phyloP scores from a whole-genome alignment of 2,888 invertebrate genomes.

The Hirtodrosophila confusa region DNA sequence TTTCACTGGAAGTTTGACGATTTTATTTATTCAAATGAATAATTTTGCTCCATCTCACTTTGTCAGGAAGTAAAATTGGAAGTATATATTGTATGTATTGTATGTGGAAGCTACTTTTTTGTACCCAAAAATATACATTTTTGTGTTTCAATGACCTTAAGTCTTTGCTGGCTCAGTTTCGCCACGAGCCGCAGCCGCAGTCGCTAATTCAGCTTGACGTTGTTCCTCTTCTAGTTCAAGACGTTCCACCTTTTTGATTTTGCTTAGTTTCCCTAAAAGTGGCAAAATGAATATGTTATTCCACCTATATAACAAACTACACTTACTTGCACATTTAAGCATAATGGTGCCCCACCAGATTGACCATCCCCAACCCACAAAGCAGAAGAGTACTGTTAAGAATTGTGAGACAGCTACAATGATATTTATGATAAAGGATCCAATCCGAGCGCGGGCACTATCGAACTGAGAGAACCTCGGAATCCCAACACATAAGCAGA shows the following conservation, averaged over 20 bases:
- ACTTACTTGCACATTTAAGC: constrained; percentile 94
- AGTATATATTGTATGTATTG: constrained; percentile 40
- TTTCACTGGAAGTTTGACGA: constrained; percentile 68
- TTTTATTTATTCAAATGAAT: constrained; percentile 24
- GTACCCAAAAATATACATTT: constrained; percentile 40
- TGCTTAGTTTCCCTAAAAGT: constrained; percentile 87
- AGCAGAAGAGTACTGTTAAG: constrained; percentile 96
- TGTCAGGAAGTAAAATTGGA: constrained; percentile 63
- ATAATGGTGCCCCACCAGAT: constrained; percentile 98
- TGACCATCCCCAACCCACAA: constrained; percentile 99
- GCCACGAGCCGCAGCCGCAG: constrained; percentile 64
- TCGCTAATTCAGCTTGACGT: constrained; percentile 84
- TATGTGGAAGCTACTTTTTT: constrained; percentile 58
- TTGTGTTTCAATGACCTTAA: constrained; percentile 33
- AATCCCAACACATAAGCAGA: constrained; percentile 94
- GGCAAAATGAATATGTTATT: background rate
- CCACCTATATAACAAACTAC: background rate
- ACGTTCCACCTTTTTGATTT: constrained; percentile 86
- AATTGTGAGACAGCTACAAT: constrained; percentile 94
- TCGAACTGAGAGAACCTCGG: constrained; percentile 94
- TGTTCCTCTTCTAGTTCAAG: constrained; percentile 85
- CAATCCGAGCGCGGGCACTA: constrained; percentile 90
- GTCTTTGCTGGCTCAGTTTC: constrained; percentile 67
- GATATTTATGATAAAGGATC: constrained; percentile 93
- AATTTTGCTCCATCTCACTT: constrained; percentile 28